A percentile compares a stretch with the other conserved stretches of the same genome.
phyloP scores from a whole-genome alignment of 1,140 invertebrate species.

The Patella vulgata region DNA sequence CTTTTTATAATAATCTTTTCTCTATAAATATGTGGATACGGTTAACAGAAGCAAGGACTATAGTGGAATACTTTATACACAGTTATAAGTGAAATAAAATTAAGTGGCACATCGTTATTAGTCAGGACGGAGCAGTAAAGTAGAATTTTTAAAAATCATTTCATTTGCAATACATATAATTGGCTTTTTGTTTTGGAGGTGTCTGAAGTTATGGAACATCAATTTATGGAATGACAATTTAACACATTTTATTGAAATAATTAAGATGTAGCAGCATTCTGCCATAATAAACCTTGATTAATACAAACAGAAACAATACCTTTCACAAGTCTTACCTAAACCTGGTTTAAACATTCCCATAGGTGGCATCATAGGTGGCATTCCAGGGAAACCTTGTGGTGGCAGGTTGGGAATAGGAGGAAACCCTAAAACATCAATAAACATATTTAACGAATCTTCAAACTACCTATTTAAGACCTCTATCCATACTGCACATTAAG shows the following conservation, averaged over 20 bases:
- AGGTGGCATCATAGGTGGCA: slow-evolving; percentile 33
- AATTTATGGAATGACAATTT: too few species aligned
- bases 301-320: background rate
- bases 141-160: too few species aligned
- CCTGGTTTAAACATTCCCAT: slow-evolving; percentile 24
- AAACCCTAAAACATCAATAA: slow-evolving; percentile 36
- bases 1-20: too few species aligned
- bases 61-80: too few species aligned
- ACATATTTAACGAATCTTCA: background rate
- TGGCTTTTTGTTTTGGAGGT: too few species aligned
- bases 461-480: background rate
- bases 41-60: too few species aligned
- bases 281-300: background rate
- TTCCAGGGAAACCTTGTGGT: slow-evolving; percentile 38
- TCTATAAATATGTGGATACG: too few species aligned
- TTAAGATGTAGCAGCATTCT: background rate
- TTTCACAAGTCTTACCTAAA: background rate
- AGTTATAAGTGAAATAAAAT: too few species aligned
- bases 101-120: too few species aligned
- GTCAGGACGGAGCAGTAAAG: too few species aligned
- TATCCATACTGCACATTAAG: background rate
- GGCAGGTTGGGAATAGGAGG: slow-evolving; percentile 31
- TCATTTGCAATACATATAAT: too few species aligned
- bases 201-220: too few species aligned
- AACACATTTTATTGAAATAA: background rate